These are phyloP conservation scores for Coleophora flavipennella DNA, from an alignment of 2,888 invertebrate species.

Conservation along the genomic window DNA sequence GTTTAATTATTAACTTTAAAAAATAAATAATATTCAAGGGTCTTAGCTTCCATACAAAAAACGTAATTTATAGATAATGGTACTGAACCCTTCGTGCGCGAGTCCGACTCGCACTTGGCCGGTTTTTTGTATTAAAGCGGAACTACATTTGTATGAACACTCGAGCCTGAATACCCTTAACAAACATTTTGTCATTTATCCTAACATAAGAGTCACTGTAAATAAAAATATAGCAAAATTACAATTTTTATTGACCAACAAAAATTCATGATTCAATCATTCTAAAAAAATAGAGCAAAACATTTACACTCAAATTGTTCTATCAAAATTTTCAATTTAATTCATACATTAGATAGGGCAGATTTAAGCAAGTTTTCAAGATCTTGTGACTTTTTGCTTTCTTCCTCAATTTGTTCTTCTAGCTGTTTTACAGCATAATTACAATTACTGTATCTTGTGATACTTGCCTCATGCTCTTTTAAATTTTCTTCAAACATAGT, in stretches of 20 bases:
- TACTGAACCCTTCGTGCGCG: too few species aligned
- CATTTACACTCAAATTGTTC: constrained; percentile 5
- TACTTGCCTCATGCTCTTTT: constrained; percentile 38
- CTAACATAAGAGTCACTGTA: too few species aligned
- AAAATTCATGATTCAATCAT: constrained; percentile 16
- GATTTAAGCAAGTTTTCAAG: constrained; percentile 60
- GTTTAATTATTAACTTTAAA: too few species aligned
- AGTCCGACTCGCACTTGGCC: too few species aligned
- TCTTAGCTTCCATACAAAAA: too few species aligned
- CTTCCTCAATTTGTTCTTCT: constrained; percentile 59
- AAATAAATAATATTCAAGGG: too few species aligned
- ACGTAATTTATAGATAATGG: too few species aligned
- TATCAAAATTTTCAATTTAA: constrained; percentile 10
- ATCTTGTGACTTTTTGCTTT: constrained; percentile 52
- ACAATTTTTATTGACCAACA: constrained; percentile 20
- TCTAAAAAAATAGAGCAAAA: constrained; percentile 15
- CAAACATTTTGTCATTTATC: background rate
- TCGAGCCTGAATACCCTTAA: background rate
- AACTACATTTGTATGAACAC: too few species aligned
- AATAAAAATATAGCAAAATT: too few species aligned
- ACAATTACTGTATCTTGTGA: constrained; percentile 42
- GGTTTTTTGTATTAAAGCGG: too few species aligned
- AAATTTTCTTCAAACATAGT: constrained; percentile 50
- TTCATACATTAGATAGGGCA: constrained; percentile 47
- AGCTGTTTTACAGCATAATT: constrained; percentile 52